Conservation (phyloP, 2,113 vertebrate species). For the Halichoeres trimaculatus region DNA sequence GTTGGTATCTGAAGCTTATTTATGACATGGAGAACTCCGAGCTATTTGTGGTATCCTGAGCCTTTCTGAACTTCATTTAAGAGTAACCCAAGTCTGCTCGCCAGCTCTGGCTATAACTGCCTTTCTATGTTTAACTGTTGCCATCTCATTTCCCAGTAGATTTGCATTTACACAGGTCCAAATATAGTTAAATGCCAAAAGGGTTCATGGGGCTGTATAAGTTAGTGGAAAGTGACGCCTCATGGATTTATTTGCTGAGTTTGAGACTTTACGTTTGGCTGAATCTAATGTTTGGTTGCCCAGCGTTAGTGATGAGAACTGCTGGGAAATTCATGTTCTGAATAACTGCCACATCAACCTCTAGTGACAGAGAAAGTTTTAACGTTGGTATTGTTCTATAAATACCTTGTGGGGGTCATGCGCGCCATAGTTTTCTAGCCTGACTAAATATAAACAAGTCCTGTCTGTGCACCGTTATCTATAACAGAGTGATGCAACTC, state of each 20-base stretch:
- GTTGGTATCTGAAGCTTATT: slow-evolving; percentile 53
- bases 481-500: slow-evolving; percentile 71
- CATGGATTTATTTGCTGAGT: slow-evolving; percentile 20
- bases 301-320: neutral
- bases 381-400: slow-evolving; percentile 58
- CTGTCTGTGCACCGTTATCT: slow-evolving; percentile 57
- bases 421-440: slow-evolving; percentile 61
- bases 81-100: slow-evolving; percentile 71
- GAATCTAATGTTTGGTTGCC: slow-evolving; percentile 1
- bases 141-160: slow-evolving; percentile 56
- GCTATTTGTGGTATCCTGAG: slow-evolving; percentile 62
- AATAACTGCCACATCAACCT: slow-evolving; percentile 5
- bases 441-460: slow-evolving; percentile 80
- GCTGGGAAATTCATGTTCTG: slow-evolving; percentile 33
- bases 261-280: neutral
- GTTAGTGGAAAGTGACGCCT: slow-evolving; percentile 3
- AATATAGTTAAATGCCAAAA: slow-evolving; percentile 67
- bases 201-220: slow-evolving; percentile 27
- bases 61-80: slow-evolving; percentile 58
- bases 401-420: slow-evolving; percentile 70
- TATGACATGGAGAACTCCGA: slow-evolving; percentile 40
- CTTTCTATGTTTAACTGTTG: slow-evolving; percentile 75
- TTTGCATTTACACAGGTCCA: slow-evolving; percentile 50
- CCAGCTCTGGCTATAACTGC: slow-evolving; percentile 63
- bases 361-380: slow-evolving; percentile 48